A percentile compares a stretch with the other conserved stretches of the same genome.
These are phyloP conservation scores for Zosterops borbonicus DNA, from an alignment of 2,113 vertebrate genomes.

Conservation along the genomic window DNA sequence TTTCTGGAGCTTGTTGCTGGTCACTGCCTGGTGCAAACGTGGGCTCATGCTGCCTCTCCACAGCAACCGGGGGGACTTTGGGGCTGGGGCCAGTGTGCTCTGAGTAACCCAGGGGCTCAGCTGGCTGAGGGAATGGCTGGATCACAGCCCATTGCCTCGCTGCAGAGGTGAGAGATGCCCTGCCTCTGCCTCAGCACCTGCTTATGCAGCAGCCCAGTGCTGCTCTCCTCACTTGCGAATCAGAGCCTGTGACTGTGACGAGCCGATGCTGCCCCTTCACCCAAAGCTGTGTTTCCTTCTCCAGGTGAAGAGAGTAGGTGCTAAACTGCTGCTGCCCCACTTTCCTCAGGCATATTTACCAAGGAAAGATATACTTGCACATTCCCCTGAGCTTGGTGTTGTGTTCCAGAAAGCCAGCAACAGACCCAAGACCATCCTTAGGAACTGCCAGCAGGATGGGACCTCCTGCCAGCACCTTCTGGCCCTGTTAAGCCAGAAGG, in stretches of 20 bases:
- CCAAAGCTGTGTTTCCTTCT: not conserved
- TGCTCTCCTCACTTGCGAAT: rapidly evolving
- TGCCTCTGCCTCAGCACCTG: not conserved
- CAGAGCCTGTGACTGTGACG: not conserved
- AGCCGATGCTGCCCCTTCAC: rapidly evolving
- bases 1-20: not conserved
- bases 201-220: rapidly evolving
- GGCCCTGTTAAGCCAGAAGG: not conserved
- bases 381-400: not conserved
- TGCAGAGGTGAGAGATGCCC: not conserved
- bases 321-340: not conserved
- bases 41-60: rapidly evolving
- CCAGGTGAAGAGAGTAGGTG: rapidly evolving
- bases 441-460: not conserved
- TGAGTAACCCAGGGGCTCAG: not conserved
- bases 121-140: not conserved
- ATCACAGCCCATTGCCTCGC: rapidly evolving
- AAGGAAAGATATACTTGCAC: not conserved
- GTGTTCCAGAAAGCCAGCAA: not conserved
- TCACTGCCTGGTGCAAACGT: rapidly evolving
- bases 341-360: not conserved
- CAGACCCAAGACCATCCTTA: not conserved
- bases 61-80: rapidly evolving
- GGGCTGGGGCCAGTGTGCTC: not conserved
- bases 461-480: not conserved